Conservation (phyloP, 2,888 invertebrate species). For the Cheilosia urbana region DNA sequence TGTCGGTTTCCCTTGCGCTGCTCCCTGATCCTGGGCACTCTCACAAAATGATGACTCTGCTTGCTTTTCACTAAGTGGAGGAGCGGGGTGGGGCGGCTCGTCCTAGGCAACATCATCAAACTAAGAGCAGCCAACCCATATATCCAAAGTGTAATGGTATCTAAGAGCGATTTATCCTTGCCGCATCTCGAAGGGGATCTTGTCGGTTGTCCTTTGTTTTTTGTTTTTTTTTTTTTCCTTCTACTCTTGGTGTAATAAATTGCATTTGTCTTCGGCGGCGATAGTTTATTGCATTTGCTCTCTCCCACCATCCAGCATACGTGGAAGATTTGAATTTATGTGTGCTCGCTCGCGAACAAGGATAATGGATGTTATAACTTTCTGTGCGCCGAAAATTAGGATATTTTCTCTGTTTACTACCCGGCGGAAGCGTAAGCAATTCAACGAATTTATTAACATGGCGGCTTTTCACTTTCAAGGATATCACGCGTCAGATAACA, state of each 20-base stretch:
- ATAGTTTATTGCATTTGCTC: constrained; percentile 73
- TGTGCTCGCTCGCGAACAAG: constrained; percentile 38
- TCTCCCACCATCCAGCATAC: constrained; percentile 56
- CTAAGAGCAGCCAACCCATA: constrained; percentile 8
- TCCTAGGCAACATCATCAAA: constrained; percentile 26
- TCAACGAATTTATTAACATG: constrained; percentile 54
- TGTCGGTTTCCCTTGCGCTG: constrained; percentile 14
- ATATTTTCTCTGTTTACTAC: constrained; percentile 53
- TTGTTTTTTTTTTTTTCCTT: constrained; percentile 13
- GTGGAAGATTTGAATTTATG: constrained; percentile 71
- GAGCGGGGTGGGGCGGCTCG: constrained; percentile 4
- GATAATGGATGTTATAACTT: constrained; percentile 68
- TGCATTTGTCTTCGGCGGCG: constrained; percentile 69
- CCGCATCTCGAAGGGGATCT: constrained; percentile 71
- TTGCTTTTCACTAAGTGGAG: constrained; percentile 14
- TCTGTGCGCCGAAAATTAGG: constrained; percentile 64
- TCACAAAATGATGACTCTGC: constrained; percentile 64
- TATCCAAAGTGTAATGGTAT: constrained; percentile 60
- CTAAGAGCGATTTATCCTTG: constrained; percentile 73
- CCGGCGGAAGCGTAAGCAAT: constrained; percentile 42
- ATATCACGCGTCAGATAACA: constrained; percentile 39
- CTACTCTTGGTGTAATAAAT: constrained; percentile 66
- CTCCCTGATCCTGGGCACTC: constrained; percentile 71
- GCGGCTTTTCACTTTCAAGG: constrained; percentile 35
- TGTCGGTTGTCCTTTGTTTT: constrained; percentile 68